Evolutionary conservation across 1,140 invertebrate species (phyloP), one percentile per base, ranked within the genome.

Genomic region (Euura lappo): DNA sequence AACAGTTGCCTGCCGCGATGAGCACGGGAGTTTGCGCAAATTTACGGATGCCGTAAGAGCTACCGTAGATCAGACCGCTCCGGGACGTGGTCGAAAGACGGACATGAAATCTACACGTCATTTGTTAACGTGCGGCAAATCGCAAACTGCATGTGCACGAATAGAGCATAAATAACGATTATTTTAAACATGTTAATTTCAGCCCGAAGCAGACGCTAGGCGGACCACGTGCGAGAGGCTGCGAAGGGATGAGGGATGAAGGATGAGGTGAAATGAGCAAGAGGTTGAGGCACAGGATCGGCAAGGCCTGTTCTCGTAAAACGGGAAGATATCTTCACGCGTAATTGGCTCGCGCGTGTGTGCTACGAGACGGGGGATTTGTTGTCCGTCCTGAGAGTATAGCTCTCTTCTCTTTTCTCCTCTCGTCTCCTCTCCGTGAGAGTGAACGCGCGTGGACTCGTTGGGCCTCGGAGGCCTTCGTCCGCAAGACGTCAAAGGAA

Each of bases 331-430:
- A 60, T 60, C 51, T 60, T 60, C 8, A 44, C 44, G 66, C 11
- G 44, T 68, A 68, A 68, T 68, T 28, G 66, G 66, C 28, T 68
- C 8, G 66, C 66, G 66, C 10, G 66, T 68, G 66, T 68, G 66
- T 68, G 66, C 66, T 5, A 68, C 66, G 44, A 44, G 28, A 68
- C 28, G 13, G 66, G 3, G 44, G 66, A 68, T 68, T 68, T 68
- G 66, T 68, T 68, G 66, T 42, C 66, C 66, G 44, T 28, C 42
- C 44, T 10, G 10, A 28, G 66, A 1, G 60, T 28, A 28, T 28
- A 28, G 28, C 28, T 28, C 28, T 28, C 28, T 28, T 28, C 28
- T 28, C 28, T 28, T 28, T 28, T 28, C 28, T 28, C 28, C 1
- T 1, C 28, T 28, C 28, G 28, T 28, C 28, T 28, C 28, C 28